These are phyloP conservation scores for Onychostoma macrolepis DNA, from an alignment of 2,113 vertebrate genomes.

Conservation along the genomic window DNA sequence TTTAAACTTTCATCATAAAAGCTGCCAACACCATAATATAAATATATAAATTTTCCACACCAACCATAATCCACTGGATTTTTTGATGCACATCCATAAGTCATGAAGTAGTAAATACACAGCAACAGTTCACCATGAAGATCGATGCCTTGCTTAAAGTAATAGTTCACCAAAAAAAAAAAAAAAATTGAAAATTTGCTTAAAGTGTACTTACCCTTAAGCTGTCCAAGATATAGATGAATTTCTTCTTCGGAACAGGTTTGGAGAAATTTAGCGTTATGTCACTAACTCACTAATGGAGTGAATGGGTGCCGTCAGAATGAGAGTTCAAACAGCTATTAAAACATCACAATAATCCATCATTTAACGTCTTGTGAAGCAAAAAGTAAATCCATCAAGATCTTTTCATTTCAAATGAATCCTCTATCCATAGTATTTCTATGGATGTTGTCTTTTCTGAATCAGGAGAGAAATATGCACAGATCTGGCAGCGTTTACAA, in stretches of 20 bases:
- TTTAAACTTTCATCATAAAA: neutral
- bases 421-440: no score
- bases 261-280: neutral
- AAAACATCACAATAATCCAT: neutral
- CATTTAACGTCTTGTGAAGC: no score
- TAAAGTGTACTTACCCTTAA: neutral
- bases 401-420: no score
- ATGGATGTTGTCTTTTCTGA: no score
- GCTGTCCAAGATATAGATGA: neutral
- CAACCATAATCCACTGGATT: neutral
- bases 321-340: neutral
- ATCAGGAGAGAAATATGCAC: no score
- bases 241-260: neutral
- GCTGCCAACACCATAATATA: neutral
- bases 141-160: neutral
- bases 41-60: neutral
- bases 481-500: no score
- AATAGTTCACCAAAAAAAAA: neutral
- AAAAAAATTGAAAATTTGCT: neutral
- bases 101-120: neutral
- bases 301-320: neutral
- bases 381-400: no score
- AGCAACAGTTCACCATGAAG: conserved; percentile 1
- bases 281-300: neutral
- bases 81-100: neutral